These are phyloP conservation scores for Prolemur simus DNA, from an alignment of 2,113 vertebrate species.

Conservation along the genomic window DNA sequence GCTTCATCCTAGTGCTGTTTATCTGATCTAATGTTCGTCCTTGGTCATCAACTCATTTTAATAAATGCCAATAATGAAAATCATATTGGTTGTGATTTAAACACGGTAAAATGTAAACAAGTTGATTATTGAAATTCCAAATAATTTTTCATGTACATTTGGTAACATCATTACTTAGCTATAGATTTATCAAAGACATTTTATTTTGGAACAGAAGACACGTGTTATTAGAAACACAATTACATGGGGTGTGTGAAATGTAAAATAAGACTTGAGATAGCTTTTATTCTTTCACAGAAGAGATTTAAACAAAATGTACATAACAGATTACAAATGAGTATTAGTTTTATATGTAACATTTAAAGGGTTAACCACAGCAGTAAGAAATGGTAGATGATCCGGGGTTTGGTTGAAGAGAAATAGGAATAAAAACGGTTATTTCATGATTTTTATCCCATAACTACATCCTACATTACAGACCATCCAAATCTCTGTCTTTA, in stretches of 20 bases:
- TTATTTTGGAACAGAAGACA: not conserved
- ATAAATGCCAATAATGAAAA: not conserved
- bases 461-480: not conserved
- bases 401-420: not conserved
- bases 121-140: not conserved
- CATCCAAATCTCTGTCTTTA: not conserved
- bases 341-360: not conserved
- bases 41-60: not conserved
- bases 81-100: not conserved
- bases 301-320: not conserved
- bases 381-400: not conserved
- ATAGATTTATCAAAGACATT: not conserved
- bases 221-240: not conserved
- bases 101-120: not conserved
- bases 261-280: not conserved
- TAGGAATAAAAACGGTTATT: not conserved
- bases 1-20: not conserved
- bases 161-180: not conserved
- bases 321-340: not conserved
- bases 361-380: not conserved
- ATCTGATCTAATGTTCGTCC: not conserved
- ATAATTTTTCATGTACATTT: not conserved
- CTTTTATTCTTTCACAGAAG: not conserved
- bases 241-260: not conserved
- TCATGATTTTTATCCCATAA: not conserved